phyloP scores from a whole-genome alignment of 1,140 invertebrate genomes.

The Lethrus apterus region DNA sequence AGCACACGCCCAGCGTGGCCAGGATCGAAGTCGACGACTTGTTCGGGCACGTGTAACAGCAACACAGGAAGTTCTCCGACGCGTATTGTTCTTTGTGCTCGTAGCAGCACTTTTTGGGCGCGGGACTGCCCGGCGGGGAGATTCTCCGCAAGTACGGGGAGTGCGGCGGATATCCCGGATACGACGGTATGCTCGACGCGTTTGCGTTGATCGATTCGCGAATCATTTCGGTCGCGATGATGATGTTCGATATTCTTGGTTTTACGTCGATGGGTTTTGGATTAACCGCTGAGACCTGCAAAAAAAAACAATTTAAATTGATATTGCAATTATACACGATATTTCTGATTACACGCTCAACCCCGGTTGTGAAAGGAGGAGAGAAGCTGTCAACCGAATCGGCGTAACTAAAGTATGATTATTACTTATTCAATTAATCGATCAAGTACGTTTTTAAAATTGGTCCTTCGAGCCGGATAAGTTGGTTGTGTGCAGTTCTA shows the following conservation, averaged over 20 bases:
- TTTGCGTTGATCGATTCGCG: conserved; percentile 10
- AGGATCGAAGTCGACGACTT: conserved; percentile 33
- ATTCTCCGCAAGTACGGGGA: conserved; percentile 24
- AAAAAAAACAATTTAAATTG: no score
- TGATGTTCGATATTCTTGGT: conserved; percentile 10
- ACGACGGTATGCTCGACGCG: conserved; percentile 10
- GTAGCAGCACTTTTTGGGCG: conserved; percentile 36
- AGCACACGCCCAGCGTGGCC: conserved; percentile 58
- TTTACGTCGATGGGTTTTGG: no score
- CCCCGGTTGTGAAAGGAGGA: no score
- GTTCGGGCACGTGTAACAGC: conserved; percentile 37
- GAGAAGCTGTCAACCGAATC: no score
- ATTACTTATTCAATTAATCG: no score
- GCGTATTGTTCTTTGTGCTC: conserved; percentile 27
- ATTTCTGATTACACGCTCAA: no score
- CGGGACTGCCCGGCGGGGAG: conserved; percentile 33
- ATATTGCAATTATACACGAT: no score
- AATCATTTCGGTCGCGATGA: conserved; percentile 9
- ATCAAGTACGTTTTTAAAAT: no score
- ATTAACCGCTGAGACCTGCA: no score
- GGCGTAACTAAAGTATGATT: no score
- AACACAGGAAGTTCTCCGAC: conserved; percentile 34
- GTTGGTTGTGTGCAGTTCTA: no score
- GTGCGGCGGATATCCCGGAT: conserved; percentile 27
- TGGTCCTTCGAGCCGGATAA: no score